Conservation (phyloP, 1,140 invertebrate genomes). For the Nebria ingens region DNA sequence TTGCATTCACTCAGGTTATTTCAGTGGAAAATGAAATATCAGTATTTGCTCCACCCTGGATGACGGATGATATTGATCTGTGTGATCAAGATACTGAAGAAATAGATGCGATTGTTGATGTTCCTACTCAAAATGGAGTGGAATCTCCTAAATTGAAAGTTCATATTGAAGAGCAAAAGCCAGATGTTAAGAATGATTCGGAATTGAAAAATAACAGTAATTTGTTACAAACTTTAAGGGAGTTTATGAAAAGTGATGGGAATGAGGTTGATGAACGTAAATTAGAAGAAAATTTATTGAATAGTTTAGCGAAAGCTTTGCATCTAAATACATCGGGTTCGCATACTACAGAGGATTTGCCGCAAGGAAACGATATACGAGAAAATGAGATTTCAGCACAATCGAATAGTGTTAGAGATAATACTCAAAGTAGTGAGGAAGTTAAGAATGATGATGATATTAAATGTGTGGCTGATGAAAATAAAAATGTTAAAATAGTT, state of each 20-base stretch:
- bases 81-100: background rate
- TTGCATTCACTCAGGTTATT: background rate
- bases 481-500: background rate
- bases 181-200: background rate
- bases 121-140: background rate
- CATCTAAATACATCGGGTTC: background rate
- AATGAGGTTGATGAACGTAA: background rate
- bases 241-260: background rate
- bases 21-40: background rate
- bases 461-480: background rate
- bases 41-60: background rate
- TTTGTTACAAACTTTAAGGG: background rate
- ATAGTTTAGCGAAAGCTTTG: background rate
- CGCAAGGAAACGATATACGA: background rate
- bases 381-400: too few species aligned
- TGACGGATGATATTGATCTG: background rate
- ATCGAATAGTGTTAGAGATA: too few species aligned
- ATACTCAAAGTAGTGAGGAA: background rate
- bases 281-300: background rate
- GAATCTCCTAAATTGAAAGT: background rate
- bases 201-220: background rate
- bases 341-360: background rate
- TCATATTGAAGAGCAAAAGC: background rate
- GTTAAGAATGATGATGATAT: background rate
- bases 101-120: background rate